Conservation (phyloP, 2,113 vertebrate genomes). For the Limanda limanda region DNA sequence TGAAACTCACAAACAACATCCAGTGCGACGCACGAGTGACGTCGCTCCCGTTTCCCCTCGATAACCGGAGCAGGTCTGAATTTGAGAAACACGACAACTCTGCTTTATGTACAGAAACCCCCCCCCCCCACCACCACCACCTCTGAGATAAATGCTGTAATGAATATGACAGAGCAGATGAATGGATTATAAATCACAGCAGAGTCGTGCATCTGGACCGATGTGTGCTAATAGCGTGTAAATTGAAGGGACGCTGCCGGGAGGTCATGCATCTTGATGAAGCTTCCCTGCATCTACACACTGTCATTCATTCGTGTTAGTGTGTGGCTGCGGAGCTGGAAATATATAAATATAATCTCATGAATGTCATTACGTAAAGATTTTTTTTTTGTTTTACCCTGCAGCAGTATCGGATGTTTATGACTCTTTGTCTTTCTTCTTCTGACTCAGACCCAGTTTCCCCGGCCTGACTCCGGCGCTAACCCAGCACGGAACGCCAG, state of each 20-base stretch:
- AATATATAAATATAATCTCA: slow-evolving; percentile 11
- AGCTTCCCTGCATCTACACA: slow-evolving; percentile 11
- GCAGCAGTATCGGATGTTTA: slow-evolving; percentile 21
- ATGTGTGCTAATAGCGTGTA: slow-evolving; percentile 36
- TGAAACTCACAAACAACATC: slow-evolving; percentile 31
- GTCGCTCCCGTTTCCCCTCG: neutral
- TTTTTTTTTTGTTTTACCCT: slow-evolving; percentile 11
- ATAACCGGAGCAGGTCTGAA: slow-evolving; percentile 20
- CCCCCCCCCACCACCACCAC: too few species aligned
- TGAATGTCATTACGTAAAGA: slow-evolving; percentile 1
- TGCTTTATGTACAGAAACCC: slow-evolving; percentile 33
- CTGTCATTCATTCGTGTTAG: slow-evolving; percentile 10
- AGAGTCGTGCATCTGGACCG: slow-evolving; percentile 21
- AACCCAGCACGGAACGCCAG: slow-evolving; percentile 54
- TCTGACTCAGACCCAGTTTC: slow-evolving; percentile 47
- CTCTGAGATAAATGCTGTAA: slow-evolving; percentile 23
- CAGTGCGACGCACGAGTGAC: neutral
- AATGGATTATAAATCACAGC: slow-evolving; percentile 51
- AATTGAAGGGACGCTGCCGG: slow-evolving; percentile 42
- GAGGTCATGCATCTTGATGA: slow-evolving; percentile 47
- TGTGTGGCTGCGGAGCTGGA: neutral
- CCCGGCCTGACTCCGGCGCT: slow-evolving; percentile 46
- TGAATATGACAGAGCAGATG: slow-evolving; percentile 20
- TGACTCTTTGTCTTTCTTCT: slow-evolving; percentile 15
- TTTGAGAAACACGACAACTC: slow-evolving; percentile 13